Base-by-base conservation (phyloP, 2,113 vertebrate genomes). In the Dicerorhinus sumatrensis region DNA sequence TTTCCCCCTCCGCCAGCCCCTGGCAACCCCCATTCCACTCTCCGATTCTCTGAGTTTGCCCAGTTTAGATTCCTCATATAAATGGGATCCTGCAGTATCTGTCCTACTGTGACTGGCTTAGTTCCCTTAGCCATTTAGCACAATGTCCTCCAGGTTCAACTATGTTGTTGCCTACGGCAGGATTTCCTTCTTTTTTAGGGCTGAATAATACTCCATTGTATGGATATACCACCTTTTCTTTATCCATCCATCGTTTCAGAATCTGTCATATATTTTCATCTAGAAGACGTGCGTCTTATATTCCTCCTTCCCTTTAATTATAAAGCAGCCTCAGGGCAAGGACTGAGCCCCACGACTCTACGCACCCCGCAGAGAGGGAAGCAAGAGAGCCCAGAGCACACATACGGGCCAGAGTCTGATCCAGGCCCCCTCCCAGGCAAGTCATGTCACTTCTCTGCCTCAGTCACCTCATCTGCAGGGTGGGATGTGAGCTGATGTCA, bases 381-480 rank as follows among this genome's bases (percentile, higher is more conserved):
- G 13, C 33, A 1, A 16, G 51, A 82, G 21, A n/a, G 3, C 0
- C 25, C 65, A 46, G 29, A 65, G 36, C 16, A 33, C 16, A 42
- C 2, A 39, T 82, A 29, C 54, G 29, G 27, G n/a, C 51, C 42
- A 4, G 63, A 76, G 23, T 39, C 62, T 27, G 54, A 48, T 9
- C 13, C 2, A 7, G 58, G n/a, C 12, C 18, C 56, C 56, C 82
- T 29, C 51, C 54, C 60, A 46, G 65, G 29, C 76, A 23, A 69
- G 69, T 63, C 58, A 33, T 0, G 4, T 29, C 69, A 21, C 5
- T 54, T 29, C 77, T 39, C 70, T 7, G 46, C 76, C 56, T 48
- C 0, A 0, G 46, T 42, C 56, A 29, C 29, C 18, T 60, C 10
- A 0, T 3, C 54, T 17, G 48, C 36, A 25, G 51, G 4, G 6